Base-by-base conservation (phyloP, 2,113 vertebrate genomes). In the Rhinichthys klamathensis region DNA sequence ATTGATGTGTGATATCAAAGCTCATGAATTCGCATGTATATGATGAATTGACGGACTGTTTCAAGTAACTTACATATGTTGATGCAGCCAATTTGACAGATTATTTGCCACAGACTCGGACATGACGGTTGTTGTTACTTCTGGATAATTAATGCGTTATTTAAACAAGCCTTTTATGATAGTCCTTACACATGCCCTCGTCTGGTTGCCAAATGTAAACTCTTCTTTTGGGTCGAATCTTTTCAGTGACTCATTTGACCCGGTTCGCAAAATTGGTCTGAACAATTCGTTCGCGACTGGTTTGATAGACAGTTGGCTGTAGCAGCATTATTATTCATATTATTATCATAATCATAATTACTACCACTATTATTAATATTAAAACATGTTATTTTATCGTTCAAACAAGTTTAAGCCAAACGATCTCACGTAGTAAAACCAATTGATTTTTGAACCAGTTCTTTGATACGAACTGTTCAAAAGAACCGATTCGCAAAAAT, bases 171-270 rank as follows among this genome's bases (percentile, higher is more conserved):
- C 1, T 58, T 60, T 41, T 27, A 27, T 73, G 2, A 51, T 41
- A 56, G 16, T 73, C 25, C 30, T 63, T 44, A n/a, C 56, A 30
- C 56, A 30, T 72, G 35, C 12, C 49, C 32, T 82, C 16, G 6
- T 12, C 49, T 80, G 18, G 21, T 75, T 63, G 32, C 51, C 70
- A 75, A 23, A 11, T 65, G 54, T 61, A 35, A 83, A 83, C 18
- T 8, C 18, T 56, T 56, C 7, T 6, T 35, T 69, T 41, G 4
- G 10, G 67, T 41, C 35, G 35, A 70, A 21, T 70, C 67, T 70
- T 70, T 38, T 70, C 35, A 41, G 21, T 41, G 35, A 70, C 38
- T 70, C 67, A n/a, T 21, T 70, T 23, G 18, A 70, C 32, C 18
- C 7, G 30, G 6, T 35, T 32, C 32, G 30, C 16, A 35, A 18